A percentile compares a stretch with the other conserved stretches of the same genome.
Evolutionary conservation across 2,888 invertebrate species (phyloP).

Genomic region (Acleris holmiana): DNA sequence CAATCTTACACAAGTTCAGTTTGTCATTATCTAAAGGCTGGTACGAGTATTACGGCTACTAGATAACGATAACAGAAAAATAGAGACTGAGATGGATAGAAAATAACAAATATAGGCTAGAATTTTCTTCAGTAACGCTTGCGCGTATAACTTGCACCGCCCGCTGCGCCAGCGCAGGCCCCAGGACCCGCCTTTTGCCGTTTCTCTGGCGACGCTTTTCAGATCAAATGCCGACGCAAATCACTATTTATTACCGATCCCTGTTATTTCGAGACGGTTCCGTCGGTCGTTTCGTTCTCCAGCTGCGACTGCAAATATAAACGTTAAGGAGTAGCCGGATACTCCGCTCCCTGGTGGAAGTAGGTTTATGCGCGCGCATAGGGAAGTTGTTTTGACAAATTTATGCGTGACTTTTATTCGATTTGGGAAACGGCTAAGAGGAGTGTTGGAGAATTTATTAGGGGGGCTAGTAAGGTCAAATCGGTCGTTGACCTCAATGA

Average conservation of each 20-base stretch:
- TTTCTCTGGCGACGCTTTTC: conserved; percentile 35
- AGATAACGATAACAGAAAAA: no score
- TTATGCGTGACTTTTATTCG: conserved; percentile 5
- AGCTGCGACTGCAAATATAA: not conserved
- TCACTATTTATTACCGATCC: conserved; percentile 35
- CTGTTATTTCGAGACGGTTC: conserved; percentile 13
- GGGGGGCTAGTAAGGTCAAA: not conserved
- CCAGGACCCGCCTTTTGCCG: conserved; percentile 33
- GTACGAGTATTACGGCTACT: no score
- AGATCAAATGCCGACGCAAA: conserved; percentile 36
- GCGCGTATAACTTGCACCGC: not conserved
- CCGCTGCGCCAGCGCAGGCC: conserved; percentile 26
- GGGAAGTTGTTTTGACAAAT: not conserved
- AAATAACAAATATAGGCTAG: no score
- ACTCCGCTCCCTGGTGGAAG: not conserved
- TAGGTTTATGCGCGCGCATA: conserved; percentile 5
- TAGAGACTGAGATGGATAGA: no score
- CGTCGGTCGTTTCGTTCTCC: conserved; percentile 2
- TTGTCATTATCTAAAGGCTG: no score
- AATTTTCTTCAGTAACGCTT: not conserved
- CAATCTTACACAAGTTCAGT: no score
- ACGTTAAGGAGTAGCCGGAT: not conserved
- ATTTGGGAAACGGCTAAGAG: not conserved
- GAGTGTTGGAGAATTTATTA: not conserved
- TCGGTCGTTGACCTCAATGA: no score